Conservation (phyloP, 2,888 invertebrate genomes). For the Pristionchus fissidentatus region DNA sequence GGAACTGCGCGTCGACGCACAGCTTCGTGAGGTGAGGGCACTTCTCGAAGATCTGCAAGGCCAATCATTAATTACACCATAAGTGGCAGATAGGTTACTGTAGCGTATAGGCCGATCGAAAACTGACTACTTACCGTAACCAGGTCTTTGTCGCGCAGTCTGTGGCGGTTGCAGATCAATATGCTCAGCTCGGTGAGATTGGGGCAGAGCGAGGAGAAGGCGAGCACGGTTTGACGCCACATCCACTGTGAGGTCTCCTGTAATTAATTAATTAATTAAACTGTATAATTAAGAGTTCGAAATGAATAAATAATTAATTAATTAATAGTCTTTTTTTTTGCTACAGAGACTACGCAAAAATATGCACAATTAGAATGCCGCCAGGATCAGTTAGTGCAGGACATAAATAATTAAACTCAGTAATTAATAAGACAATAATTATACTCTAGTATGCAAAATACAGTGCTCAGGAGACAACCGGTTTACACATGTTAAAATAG, state of each 20-base stretch:
- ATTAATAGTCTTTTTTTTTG: no score
- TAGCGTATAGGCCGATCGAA: background rate
- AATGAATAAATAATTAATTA: background rate
- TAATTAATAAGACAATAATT: no score
- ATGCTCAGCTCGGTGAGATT: constrained; percentile 59
- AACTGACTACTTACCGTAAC: constrained; percentile 49
- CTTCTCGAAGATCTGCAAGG: constrained; percentile 59
- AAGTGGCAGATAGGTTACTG: background rate
- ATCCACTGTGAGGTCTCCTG: constrained; percentile 64
- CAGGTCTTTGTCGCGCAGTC: constrained; percentile 62
- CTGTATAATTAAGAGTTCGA: no score
- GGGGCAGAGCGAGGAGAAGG: constrained; percentile 53
- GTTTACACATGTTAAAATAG: no score
- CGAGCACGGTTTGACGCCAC: constrained; percentile 64
- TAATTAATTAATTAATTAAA: constrained; percentile 31
- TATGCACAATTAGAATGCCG: no score
- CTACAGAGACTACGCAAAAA: no score
- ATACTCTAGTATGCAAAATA: no score
- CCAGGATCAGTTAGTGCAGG: no score
- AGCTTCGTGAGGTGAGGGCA: constrained; percentile 58
- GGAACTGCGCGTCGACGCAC: constrained; percentile 62
- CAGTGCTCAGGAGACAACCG: no score
- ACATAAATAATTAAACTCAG: no score
- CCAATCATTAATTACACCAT: background rate
- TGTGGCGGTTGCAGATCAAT: constrained; percentile 62